Evolutionary conservation across 2,888 invertebrate genomes (phyloP).

Genomic region (Dione vanillae): DNA sequence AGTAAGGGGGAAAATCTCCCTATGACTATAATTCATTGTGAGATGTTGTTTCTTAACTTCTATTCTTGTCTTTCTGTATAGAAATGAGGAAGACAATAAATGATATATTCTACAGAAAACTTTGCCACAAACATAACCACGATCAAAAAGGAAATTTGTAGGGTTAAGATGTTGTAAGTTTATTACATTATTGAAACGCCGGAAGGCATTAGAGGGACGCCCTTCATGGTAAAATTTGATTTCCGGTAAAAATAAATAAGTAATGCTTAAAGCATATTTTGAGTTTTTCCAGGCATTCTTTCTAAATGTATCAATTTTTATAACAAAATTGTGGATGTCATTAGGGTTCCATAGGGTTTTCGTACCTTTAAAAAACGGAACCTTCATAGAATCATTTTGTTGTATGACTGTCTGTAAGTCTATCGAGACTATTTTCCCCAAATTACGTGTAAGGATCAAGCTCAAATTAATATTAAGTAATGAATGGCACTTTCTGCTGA

Average conservation of each 20-base stretch:
- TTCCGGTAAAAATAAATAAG: slow-evolving; percentile 16
- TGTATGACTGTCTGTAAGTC: no score
- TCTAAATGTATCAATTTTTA: background rate
- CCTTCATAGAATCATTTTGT: no score
- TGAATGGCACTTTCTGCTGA: no score
- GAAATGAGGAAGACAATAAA: background rate
- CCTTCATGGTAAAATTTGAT: slow-evolving; percentile 2
- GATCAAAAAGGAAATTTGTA: slow-evolving; percentile 20
- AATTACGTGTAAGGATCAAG: no score
- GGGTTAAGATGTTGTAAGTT: slow-evolving; percentile 19
- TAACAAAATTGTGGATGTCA: no score
- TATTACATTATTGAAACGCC: slow-evolving; percentile 19
- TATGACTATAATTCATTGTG: background rate
- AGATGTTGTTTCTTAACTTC: background rate
- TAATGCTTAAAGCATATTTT: background rate
- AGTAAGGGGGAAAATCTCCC: background rate
- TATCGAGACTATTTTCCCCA: no score
- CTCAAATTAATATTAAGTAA: no score
- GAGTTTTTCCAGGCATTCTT: background rate
- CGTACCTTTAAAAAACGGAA: no score
- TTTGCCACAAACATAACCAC: background rate
- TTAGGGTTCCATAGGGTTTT: no score
- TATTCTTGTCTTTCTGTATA: background rate
- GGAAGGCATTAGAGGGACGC: slow-evolving; percentile 11
- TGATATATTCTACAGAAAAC: slow-evolving; percentile 1